These are phyloP conservation scores for Thaumetopoea pityocampa DNA, from an alignment of 1,140 invertebrate genomes.

Conservation along the genomic window DNA sequence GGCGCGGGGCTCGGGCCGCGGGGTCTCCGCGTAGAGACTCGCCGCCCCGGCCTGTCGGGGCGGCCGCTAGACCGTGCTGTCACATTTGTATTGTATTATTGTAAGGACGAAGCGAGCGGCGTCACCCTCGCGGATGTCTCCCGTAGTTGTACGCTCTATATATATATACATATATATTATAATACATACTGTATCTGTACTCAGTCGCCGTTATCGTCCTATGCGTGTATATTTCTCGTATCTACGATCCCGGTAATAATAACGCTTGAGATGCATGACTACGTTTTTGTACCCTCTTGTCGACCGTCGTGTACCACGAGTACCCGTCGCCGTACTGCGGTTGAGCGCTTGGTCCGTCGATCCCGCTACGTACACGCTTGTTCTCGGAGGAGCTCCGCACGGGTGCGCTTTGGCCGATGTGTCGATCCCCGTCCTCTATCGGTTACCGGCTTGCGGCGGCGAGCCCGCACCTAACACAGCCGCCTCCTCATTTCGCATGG, in stretches of 20 bases:
- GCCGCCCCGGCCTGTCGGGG: conserved; percentile 67
- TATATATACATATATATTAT: conserved; percentile 42
- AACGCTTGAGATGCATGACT: conserved; percentile 91
- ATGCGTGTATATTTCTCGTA: conserved; percentile 79
- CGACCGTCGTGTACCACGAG: conserved; percentile 66
- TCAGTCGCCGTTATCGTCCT: conserved; percentile 72
- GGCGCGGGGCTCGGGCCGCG: conserved; percentile 62
- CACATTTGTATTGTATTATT: conserved; percentile 75
- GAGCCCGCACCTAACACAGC: conserved; percentile 72
- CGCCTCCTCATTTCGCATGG: conserved; percentile 74
- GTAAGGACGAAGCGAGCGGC: conserved; percentile 69
- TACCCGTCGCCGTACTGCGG: conserved; percentile 66
- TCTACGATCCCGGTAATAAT: conserved; percentile 87
- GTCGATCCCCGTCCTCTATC: conserved; percentile 59
- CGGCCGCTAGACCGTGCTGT: conserved; percentile 70
- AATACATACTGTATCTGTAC: conserved; percentile 71
- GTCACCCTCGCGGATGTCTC: conserved; percentile 63
- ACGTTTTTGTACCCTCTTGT: conserved; percentile 86
- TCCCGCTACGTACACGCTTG: conserved; percentile 74
- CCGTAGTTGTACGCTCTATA: conserved; percentile 70
- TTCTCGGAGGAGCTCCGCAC: conserved; percentile 67
- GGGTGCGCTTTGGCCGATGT: conserved; percentile 72
- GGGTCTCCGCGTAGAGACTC: conserved; percentile 71
- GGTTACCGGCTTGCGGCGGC: conserved; percentile 65
- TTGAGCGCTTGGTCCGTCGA: conserved; percentile 69